These are phyloP conservation scores for Scolopax bukidnonensis DNA, from an alignment of 2,797 vertebrate species.

Conservation along the genomic window DNA sequence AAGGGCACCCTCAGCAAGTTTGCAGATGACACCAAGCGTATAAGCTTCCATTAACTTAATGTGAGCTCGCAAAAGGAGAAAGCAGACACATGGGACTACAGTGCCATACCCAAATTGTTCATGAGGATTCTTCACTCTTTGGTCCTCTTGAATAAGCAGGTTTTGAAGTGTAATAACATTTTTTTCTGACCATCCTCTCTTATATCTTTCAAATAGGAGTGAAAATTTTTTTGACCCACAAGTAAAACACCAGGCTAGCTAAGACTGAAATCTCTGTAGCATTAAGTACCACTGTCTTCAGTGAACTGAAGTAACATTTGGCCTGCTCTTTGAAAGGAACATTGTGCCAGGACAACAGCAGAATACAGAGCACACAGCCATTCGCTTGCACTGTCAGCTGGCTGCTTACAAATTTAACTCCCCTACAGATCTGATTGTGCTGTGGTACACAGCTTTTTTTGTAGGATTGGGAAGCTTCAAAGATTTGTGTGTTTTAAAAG, in stretches of 20 bases:
- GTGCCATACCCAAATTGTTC: rapidly evolving
- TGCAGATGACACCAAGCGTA: neutral
- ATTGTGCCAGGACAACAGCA: neutral
- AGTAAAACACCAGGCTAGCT: neutral
- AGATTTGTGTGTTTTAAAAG: neutral
- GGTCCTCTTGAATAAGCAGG: neutral
- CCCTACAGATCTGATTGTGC: neutral
- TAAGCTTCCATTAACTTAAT: neutral
- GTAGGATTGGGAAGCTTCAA: neutral
- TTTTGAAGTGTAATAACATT: neutral
- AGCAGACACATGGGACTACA: neutral
- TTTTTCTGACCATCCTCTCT: neutral
- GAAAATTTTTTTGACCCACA: neutral
- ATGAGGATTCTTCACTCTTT: neutral
- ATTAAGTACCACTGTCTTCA: neutral
- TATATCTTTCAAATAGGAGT: neutral
- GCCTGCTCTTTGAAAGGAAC: neutral
- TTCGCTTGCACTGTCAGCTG: neutral
- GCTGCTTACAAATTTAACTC: neutral
- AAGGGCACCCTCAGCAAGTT: neutral
- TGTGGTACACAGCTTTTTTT: neutral
- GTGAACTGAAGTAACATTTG: neutral
- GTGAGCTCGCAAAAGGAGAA: neutral
- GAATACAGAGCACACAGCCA: neutral
- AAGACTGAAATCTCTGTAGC: neutral